Evolutionary conservation across 1,140 invertebrate genomes (phyloP).

Genomic region (Harpegnathos saltator): DNA sequence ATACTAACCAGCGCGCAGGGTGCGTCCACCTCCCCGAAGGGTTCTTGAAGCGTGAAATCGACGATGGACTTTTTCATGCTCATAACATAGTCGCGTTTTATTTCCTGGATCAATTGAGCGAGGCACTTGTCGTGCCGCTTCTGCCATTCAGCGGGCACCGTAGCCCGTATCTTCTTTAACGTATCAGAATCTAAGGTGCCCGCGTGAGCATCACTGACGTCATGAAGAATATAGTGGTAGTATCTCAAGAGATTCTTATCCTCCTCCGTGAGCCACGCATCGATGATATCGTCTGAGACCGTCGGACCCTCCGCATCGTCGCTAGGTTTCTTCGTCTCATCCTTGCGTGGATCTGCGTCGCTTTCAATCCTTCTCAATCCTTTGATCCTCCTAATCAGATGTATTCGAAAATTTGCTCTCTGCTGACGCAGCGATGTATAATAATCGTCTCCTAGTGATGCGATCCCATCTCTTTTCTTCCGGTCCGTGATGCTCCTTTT

Average conservation of each 20-base stretch:
- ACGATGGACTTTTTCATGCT: constrained; percentile 95
- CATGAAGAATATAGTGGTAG: constrained; percentile 96
- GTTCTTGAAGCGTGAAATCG: constrained; percentile 95
- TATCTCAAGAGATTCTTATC: constrained; percentile 92
- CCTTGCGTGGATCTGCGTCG: constrained; percentile 71
- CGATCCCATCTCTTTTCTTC: constrained; percentile 22
- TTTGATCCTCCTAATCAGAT: constrained; percentile 87
- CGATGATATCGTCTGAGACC: constrained; percentile 45
- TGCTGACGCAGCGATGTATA: constrained; percentile 90
- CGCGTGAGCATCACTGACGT: constrained; percentile 94
- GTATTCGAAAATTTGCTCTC: constrained; percentile 93
- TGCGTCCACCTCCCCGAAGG: constrained; percentile 74
- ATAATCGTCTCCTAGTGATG: constrained; percentile 81
- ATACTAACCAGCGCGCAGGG: constrained; percentile 21
- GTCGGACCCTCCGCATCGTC: background rate
- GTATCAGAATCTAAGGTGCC: constrained; percentile 89
- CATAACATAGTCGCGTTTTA: constrained; percentile 92
- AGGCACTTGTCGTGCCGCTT: constrained; percentile 87
- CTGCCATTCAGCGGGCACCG: constrained; percentile 84
- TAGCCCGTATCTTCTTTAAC: constrained; percentile 86
- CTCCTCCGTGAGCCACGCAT: constrained; percentile 85
- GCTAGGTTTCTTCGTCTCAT: constrained; percentile 79
- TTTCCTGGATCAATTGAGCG: constrained; percentile 87
- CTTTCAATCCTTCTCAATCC: constrained; percentile 52
- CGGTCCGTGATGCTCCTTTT: background rate